Conservation (phyloP, 1,140 invertebrate species). For the Drosophila malerkotliana region DNA sequence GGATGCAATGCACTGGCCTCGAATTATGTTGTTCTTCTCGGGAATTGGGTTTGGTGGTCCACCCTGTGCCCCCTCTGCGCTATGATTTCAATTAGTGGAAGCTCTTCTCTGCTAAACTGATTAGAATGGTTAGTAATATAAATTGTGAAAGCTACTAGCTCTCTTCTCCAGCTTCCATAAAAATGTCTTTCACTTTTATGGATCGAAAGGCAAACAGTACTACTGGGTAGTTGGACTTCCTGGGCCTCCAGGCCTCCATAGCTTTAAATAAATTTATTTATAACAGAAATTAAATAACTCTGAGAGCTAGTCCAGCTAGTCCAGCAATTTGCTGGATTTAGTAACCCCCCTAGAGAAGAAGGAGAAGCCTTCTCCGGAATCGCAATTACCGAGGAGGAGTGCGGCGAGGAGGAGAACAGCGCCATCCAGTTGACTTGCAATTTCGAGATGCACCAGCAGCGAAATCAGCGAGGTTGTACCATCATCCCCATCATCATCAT, state of each 20-base stretch:
- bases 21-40: constrained; percentile 70
- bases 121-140: constrained; percentile 5
- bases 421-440: constrained; percentile 75
- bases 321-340: constrained; percentile 73
- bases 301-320: constrained; percentile 46
- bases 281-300: constrained; percentile 80
- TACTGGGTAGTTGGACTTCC: background rate
- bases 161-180: background rate
- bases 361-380: background rate
- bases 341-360: constrained; percentile 28
- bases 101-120: background rate
- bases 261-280: constrained; percentile 81
- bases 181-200: background rate
- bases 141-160: background rate
- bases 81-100: constrained; percentile 71
- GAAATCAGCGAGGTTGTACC: constrained; percentile 45
- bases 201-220: constrained; percentile 5
- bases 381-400: constrained; percentile 63
- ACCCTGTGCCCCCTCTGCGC: constrained; percentile 7
- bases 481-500: constrained; percentile 47
- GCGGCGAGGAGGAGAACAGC: constrained; percentile 24
- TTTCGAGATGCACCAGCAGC: constrained; percentile 57
- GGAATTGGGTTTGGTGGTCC: constrained; percentile 57
- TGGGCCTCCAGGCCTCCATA: background rate
- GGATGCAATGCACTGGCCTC: constrained; percentile 21